These are phyloP conservation scores for Pelecanus crispus DNA, from an alignment of 2,113 vertebrate species.

Conservation along the genomic window DNA sequence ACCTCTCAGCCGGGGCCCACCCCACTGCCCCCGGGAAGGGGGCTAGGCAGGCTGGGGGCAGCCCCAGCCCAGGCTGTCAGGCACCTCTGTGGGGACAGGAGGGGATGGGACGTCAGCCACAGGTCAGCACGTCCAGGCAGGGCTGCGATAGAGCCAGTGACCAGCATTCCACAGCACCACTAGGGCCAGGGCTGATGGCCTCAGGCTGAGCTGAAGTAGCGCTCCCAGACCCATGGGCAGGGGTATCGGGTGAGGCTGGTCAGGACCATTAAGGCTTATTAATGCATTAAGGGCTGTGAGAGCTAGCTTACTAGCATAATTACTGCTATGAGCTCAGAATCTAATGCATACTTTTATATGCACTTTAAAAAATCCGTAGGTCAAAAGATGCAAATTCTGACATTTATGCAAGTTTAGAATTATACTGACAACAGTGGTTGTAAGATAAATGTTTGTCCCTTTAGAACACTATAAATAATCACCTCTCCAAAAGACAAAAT, in stretches of 20 bases:
- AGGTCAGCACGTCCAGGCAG: not conserved
- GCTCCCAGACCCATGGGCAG: not conserved
- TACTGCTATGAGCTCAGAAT: not conserved
- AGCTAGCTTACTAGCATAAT: not conserved
- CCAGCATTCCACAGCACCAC: not conserved
- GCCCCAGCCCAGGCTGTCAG: too few relatives aligned
- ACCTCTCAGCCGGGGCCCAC: not conserved
- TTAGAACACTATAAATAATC: not conserved
- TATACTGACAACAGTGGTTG: not conserved
- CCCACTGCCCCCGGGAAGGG: not conserved
- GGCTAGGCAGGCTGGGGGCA: not conserved
- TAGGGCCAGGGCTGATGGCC: accelerated
- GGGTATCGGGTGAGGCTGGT: not conserved
- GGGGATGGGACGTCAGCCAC: not conserved
- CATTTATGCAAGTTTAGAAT: not conserved
- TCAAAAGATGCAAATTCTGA: not conserved
- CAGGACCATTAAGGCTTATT: not conserved
- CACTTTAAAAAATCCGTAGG: not conserved
- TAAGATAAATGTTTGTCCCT: not conserved
- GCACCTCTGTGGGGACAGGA: not conserved
- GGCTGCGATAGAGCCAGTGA: not conserved
- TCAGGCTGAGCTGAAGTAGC: not conserved
- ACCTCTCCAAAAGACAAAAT: not conserved
- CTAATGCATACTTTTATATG: not conserved
- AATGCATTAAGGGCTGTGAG: not conserved